Evolutionary conservation across 2,113 vertebrate species (phyloP).

Genomic region (Hyperopisus bebe): DNA sequence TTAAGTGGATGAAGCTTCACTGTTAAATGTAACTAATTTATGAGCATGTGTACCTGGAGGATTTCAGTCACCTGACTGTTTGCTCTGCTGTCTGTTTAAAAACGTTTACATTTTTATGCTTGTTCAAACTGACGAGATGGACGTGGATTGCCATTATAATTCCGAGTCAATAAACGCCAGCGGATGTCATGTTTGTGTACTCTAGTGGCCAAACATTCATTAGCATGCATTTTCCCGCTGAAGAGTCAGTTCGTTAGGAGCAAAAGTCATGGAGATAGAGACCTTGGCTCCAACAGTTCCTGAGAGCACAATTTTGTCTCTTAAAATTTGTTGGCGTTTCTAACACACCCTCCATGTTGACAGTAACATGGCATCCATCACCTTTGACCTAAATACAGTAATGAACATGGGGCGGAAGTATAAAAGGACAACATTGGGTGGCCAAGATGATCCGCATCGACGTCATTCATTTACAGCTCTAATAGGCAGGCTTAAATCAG

Average conservation of each 20-base stretch:
- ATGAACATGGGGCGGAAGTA: neutral
- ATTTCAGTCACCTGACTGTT: neutral
- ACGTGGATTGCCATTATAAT: neutral
- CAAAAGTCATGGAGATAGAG: neutral
- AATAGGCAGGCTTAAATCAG: neutral
- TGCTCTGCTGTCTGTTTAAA: neutral
- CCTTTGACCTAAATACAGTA: neutral
- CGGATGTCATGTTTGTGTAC: neutral
- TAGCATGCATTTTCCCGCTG: neutral
- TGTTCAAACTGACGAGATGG: neutral
- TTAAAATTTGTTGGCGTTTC: neutral
- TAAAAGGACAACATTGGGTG: neutral
- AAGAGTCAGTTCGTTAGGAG: neutral
- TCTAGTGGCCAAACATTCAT: neutral
- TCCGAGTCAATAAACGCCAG: neutral
- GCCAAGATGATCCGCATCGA: neutral
- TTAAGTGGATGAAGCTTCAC: neutral
- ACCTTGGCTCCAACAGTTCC: neutral
- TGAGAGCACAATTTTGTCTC: neutral
- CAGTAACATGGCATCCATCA: neutral
- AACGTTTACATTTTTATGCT: neutral
- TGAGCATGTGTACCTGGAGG: neutral
- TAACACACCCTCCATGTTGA: neutral
- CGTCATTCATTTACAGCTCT: neutral
- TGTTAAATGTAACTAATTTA: neutral